phyloP scores from a whole-genome alignment of 2,888 invertebrate genomes.

The Nycteola revayana region DNA sequence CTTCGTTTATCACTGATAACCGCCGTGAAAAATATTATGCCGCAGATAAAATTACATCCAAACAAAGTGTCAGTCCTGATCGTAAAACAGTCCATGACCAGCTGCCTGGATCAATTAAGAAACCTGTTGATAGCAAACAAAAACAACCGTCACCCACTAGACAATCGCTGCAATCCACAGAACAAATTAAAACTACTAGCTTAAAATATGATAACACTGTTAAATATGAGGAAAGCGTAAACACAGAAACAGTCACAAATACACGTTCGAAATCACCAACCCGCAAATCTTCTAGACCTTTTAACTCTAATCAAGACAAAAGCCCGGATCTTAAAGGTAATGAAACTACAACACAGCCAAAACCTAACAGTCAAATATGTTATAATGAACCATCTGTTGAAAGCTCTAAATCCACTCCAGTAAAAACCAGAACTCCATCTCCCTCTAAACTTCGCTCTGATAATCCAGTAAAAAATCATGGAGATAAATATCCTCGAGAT shows the following conservation, averaged over 20 bases:
- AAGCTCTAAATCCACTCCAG: too few species aligned
- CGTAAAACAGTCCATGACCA: constrained; percentile 10
- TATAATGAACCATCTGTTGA: too few species aligned
- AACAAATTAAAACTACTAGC: not conserved
- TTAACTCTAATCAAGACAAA: too few species aligned
- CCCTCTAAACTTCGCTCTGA: constrained; percentile 1
- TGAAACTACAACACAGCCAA: constrained; percentile 1
- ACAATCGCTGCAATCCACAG: constrained; percentile 1
- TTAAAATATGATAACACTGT: not conserved
- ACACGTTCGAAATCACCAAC: not conserved
- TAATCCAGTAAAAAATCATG: constrained; percentile 4
- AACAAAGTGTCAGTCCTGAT: constrained; percentile 19
- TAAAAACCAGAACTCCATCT: not conserved
- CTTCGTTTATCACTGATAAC: constrained; percentile 18
- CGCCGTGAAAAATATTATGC: constrained; percentile 5
- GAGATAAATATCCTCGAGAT: constrained; percentile 11
- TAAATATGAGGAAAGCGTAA: not conserved
- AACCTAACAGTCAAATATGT: too few species aligned
- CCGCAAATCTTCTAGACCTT: not conserved
- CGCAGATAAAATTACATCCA: constrained; percentile 2
- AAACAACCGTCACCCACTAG: constrained; percentile 23
- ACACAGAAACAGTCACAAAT: not conserved
- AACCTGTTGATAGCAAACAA: constrained; percentile 8
- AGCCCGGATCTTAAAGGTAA: too few species aligned
- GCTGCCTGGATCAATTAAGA: constrained; percentile 4